Evolutionary conservation across 2,888 invertebrate species (phyloP), one percentile per base, ranked within the genome.

Genomic region (Beris chalybata): DNA sequence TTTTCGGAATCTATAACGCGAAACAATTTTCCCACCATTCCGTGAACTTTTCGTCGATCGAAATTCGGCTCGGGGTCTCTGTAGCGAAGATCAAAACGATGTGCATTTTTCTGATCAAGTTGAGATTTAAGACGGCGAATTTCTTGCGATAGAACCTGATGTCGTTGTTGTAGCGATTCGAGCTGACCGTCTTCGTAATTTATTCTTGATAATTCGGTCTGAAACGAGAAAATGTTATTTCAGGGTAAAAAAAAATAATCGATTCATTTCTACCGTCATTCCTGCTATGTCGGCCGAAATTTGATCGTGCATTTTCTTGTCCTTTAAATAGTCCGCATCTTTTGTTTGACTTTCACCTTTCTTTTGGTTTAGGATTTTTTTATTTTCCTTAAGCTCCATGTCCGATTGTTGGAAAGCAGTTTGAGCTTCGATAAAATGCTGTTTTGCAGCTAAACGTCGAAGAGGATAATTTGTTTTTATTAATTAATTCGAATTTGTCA

Each of bases 11-110:
- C 90, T 65, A 83, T 85, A 0, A 96, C 86, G 45, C 85, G 84
- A 64, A 98, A 85, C 70, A 96, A 82, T 71, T 90, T 87, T 71
- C 92, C 92, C 0, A 95, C 88, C 31, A 92, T 85, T 13, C 97
- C 97, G 71, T 85, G 84, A 0, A 94, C 90, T 69, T 84, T 83
- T 0, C 78, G 75, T 2, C 82, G 80, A 74, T 91, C 85, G 75
- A 93, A 95, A 79, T 87, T 85, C 0, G 85, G 85, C 70, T 88
- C 87, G 0, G 96, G 96, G 78, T 92, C 89, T 31, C 82, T 79
- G 81, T 95, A 97, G 7, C 85, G 83, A 78, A 96, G 91, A 7
- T 78, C 78, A 68, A 73, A 81, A 3, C 76, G 76, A n/a, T 77
- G 74, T 2, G 78, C 75, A 68, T 76, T 75, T 43, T 73, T 73